Conservation (phyloP, 1,140 invertebrate genomes). For the Andrena cerasifolii region DNA sequence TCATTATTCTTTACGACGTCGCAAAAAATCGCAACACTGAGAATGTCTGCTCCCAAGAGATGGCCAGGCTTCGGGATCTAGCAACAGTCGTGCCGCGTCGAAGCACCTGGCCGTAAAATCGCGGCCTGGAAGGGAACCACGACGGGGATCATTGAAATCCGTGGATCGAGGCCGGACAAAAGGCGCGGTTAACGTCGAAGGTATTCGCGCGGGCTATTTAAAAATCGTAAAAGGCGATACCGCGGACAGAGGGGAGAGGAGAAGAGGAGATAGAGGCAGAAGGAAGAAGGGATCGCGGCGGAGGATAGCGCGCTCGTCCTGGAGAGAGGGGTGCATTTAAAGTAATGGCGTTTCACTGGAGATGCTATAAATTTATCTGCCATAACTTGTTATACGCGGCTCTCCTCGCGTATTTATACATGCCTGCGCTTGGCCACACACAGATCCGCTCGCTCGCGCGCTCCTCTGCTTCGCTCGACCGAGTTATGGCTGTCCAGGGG, state of each 20-base stretch:
- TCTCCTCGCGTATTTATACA: conserved; percentile 82
- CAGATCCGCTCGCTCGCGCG: conserved; percentile 64
- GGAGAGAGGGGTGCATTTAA: conserved; percentile 79
- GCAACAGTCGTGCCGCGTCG: conserved; percentile 5
- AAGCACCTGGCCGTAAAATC: conserved; percentile 44
- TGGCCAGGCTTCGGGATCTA: neutral
- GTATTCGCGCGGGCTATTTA: conserved; percentile 75
- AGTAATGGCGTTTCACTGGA: conserved; percentile 83
- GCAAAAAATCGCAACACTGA: conserved; percentile 32
- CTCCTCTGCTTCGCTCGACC: conserved; percentile 59
- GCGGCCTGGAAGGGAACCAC: conserved; percentile 24
- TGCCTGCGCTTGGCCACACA: conserved; percentile 80
- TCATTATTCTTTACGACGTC: conserved; percentile 33
- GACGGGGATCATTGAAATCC: conserved; percentile 48
- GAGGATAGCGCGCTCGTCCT: conserved; percentile 53
- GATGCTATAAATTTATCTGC: conserved; percentile 84
- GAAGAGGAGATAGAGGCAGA: conserved; percentile 38
- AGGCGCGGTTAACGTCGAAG: conserved; percentile 55
- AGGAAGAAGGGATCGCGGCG: conserved; percentile 42
- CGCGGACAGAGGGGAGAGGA: conserved; percentile 51
- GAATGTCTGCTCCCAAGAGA: neutral
- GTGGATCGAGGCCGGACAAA: conserved; percentile 57
- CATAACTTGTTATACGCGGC: conserved; percentile 83
- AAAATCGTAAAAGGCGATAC: conserved; percentile 81
- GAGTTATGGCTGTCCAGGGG: conserved; percentile 57